Base-by-base conservation (phyloP, 2,797 vertebrate genomes). In the Limnodromus scolopaceus region DNA sequence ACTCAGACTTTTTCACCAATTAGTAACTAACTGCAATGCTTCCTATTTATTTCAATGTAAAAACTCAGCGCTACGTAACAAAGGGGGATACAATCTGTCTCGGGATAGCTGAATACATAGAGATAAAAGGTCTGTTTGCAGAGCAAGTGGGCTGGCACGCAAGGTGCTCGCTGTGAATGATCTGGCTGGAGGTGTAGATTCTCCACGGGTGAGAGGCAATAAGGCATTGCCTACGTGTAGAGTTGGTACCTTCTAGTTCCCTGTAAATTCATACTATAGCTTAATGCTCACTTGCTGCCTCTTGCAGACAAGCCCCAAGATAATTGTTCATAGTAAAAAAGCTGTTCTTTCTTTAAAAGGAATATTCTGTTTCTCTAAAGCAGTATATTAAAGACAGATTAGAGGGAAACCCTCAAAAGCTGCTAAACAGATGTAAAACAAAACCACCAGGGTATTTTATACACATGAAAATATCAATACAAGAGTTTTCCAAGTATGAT, bases 401-500 rank as follows among this genome's bases (percentile, higher is more conserved):
- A 87, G 74, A 55, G 22, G 68, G 75, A 92, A 75, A 90, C 74
- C 61, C 89, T 78, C 43, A 7, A 87, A 92, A 77, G 39, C 72
- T 78, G 28, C 48, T 74, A 41, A 79, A 45, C 27, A 82, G 61
- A 68, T 69, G 58, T 75, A 75, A 77, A 95, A 93, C 69, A 94
- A 83, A 95, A 45, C 14, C 76, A 80, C n/a, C 66, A 63, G 78
- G 68, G 39, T 55, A 70, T 92, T 93, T 95, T 83, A 72, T 48
- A 58, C 75, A 87, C 65, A 28, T 4, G 41, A 58, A 89, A 83
- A 84, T 61, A 76, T 87, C 53, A 87, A 85, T 51, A 71, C 76
- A 64, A 72, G 81, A 46, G 32, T 91, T 96, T 93, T 81, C 53
- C 64, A 78, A 92, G 92, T 92, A 69, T 1, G 49, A 78, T 91